phyloP scores from a whole-genome alignment of 2,113 vertebrate species.

The Chloropsis hardwickii region DNA sequence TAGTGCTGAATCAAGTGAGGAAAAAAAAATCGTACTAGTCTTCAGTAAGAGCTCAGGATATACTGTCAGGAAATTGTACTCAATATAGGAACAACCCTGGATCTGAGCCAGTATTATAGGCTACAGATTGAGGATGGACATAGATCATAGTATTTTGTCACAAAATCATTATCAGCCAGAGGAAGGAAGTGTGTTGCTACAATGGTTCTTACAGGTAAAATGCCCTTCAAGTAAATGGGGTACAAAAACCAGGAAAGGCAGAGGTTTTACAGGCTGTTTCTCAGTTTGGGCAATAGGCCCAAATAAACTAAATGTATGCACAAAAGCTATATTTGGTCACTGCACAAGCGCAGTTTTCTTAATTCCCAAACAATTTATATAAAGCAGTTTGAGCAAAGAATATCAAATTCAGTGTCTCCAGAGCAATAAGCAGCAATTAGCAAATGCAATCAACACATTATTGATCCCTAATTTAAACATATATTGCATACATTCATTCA shows the following conservation, averaged over 20 bases:
- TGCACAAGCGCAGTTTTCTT: neutral
- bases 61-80: neutral
- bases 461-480: neutral
- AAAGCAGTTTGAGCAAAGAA: neutral
- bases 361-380: neutral
- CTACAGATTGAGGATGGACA: neutral
- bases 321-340: neutral
- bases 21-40: neutral
- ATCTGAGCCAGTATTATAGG: neutral
- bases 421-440: neutral
- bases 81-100: neutral
- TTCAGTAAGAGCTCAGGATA: neutral
- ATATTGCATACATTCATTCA: neutral
- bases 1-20: neutral
- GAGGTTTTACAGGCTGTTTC: neutral
- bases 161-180: neutral
- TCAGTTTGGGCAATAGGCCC: neutral
- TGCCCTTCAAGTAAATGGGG: neutral
- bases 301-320: neutral
- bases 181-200: neutral
- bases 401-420: neutral
- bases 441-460: neutral
- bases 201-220: neutral
- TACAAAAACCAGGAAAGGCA: neutral
- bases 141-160: neutral